A percentile compares a stretch with the other conserved stretches of the same genome.
phyloP scores from a whole-genome alignment of 2,888 invertebrate genomes.

The Pseudococcus viburni region DNA sequence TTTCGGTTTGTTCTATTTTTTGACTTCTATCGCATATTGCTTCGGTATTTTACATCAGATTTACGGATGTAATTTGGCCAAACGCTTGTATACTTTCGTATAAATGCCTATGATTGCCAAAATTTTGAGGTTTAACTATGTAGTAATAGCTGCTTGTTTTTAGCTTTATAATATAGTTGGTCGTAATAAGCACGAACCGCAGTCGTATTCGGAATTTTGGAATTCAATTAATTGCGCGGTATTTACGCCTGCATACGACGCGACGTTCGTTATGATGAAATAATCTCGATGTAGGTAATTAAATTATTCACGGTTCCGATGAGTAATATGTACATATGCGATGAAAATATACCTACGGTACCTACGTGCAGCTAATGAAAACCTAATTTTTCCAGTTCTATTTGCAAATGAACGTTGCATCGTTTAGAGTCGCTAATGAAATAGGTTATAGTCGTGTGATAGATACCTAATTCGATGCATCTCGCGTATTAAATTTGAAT shows the following conservation, averaged over 20 bases:
- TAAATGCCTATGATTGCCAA: not conserved
- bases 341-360: not conserved
- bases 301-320: not conserved
- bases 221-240: constrained; percentile 33
- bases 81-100: constrained; percentile 13
- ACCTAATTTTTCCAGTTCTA: not conserved
- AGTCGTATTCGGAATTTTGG: not conserved
- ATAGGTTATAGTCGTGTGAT: not conserved
- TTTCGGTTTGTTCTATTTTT: constrained; percentile 66
- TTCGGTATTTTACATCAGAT: constrained; percentile 17
- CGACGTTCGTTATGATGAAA: constrained; percentile 19
- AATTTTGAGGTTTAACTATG: constrained; percentile 1
- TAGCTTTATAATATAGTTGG: not conserved
- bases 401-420: not conserved
- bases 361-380: not conserved
- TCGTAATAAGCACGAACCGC: not conserved
- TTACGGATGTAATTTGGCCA: not conserved
- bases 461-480: constrained; percentile 16
- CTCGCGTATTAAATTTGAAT: not conserved
- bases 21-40: constrained; percentile 67
- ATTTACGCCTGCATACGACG: not conserved
- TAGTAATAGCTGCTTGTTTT: not conserved
- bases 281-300: constrained; percentile 10
- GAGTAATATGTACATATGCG: not conserved
- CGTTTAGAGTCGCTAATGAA: not conserved